Percentiles rank a stretch among this genome's conserved stretches.
Conservation (phyloP, 2,113 vertebrate genomes). For the Carassius gibelio region DNA sequence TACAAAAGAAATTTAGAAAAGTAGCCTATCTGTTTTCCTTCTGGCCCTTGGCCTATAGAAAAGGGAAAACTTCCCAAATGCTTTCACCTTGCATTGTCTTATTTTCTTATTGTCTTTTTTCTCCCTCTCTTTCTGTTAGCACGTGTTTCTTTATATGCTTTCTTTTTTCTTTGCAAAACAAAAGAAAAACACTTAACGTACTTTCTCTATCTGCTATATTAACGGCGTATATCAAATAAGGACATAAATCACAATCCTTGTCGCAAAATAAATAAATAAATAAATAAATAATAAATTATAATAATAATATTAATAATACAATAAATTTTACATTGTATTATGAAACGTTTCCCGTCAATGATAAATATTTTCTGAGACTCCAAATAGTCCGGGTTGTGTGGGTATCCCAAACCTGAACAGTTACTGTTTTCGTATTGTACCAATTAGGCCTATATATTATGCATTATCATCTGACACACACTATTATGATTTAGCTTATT, state of each 20-base stretch:
- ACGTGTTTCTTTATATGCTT: background rate
- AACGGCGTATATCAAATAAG: background rate
- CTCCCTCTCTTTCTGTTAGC: background rate
- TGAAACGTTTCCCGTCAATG: background rate
- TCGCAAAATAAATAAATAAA: too few relatives aligned
- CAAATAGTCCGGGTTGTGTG: background rate
- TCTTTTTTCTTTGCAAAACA: background rate
- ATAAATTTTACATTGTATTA: background rate
- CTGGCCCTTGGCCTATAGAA: conserved; percentile 1
- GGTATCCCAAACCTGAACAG: background rate
- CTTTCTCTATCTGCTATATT: background rate
- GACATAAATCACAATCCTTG: background rate
- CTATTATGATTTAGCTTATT: background rate
- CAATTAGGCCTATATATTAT: background rate
- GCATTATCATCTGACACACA: background rate
- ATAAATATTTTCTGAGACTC: background rate
- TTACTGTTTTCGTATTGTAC: background rate
- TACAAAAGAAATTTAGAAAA: background rate
- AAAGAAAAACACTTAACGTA: background rate
- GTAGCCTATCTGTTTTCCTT: background rate
- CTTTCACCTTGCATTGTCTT: conserved; percentile 6
- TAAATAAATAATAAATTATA: background rate
- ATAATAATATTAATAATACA: background rate
- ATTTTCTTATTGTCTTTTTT: background rate
- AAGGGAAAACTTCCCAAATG: background rate